Evolutionary conservation across 2,797 vertebrate species (phyloP), one percentile per base, ranked within the genome.

Genomic region (Lagodon rhomboides): DNA sequence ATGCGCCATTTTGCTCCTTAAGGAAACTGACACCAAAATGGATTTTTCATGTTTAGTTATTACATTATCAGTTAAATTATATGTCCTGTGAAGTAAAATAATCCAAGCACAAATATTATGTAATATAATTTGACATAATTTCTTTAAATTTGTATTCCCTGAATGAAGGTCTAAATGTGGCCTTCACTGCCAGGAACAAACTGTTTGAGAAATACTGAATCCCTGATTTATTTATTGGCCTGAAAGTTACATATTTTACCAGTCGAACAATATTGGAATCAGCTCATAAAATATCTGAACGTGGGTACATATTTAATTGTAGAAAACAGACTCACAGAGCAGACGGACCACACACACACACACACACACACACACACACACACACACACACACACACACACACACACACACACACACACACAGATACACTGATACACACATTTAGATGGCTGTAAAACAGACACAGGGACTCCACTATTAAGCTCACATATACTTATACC

Each of bases 401-500:
- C 18, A 38, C 15, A 20, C 16, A 54, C 38, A 43, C 27, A 55
- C 16, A 46, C 61, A 44, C 15, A 46, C 12, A 60, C 64, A 47
- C 12, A 25, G 30, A 27, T 60, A 43, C n/a, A 44, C 16, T 38
- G 59, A 70, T n/a, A 73, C 25, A 77, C 23, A 72, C 46, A 60
- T 17, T 11, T 15, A 68, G 30, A 59, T 10, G 0, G 49, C 54
- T 67, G 46, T 73, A 60, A 64, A 68, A 75, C 47, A 60, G 53
- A 75, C 71, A 79, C 34, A 66, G 27, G 72, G 62, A 76, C 84
- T 70, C 53, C 58, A 63, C 66, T 47, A 5, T 77, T 25, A 71
- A 55, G 47, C 79, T 77, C 60, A 77, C 34, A 75, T 49, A 59
- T 79, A 75, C 73, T 80, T 79, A 67, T 66, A 72, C 18, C 15